Evolutionary conservation across 2,113 vertebrate genomes (phyloP), one percentile per base, ranked within the genome.

Genomic region (Chaetorhynchus papuensis): DNA sequence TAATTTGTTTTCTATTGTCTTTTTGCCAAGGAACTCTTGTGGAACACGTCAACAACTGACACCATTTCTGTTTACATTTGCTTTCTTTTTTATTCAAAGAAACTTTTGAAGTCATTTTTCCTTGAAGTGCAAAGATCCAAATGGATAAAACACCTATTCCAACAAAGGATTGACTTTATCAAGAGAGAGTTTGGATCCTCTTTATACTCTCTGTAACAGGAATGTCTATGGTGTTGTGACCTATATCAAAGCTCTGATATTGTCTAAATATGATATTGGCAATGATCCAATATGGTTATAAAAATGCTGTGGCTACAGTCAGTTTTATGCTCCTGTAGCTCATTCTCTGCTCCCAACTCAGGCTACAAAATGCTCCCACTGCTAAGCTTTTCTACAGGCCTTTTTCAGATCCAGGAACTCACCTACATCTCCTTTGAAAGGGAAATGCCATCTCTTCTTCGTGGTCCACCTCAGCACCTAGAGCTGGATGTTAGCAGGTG

Each of bases 31-130:
- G 66, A 71, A 16, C 61, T 87, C 80, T 90, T 80, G 35, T 26
- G 70, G 66, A 83, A 33, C 33, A 14, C 60, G 64, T 76, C 31
- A 93, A 24, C 68, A 66, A 20, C 49, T 60, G 68, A 76, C 45
- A 49, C n/a, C 44, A 80, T 54, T 89, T 96, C 61, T 95, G 64
- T 94, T 97, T 96, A 93, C 47, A 50, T 87, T 93, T 41, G 8
- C 71, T 89, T 90, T 84, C 63, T 80, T 39, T 84, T 78, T 70
- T 60, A 65, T 64, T 83, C 44, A 90, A 94, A 87, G n/a, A 31
- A 88, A 66, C 26, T 53, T 90, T 30, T 90, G 41, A 93, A 94
- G 68, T 45, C 11, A 0, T 63, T 87, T 94, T 90, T 69, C 30
- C 71, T 83, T 91, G 45, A 87, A 91, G 30, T 57, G 28, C 54